Base-by-base conservation (phyloP, 2,113 vertebrate species). In the Ceratotherium simum region DNA sequence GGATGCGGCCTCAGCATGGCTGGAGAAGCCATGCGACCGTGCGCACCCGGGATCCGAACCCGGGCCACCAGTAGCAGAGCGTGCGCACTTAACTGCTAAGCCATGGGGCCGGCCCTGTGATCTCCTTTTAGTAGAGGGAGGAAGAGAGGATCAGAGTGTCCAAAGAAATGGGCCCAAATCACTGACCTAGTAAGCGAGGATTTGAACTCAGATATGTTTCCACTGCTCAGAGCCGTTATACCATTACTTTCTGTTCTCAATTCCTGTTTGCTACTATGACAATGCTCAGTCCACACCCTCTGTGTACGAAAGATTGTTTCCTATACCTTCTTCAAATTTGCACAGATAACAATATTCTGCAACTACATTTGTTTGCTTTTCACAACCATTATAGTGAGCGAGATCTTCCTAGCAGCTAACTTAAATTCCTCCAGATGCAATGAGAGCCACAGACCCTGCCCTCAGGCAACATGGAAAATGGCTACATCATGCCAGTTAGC, bases 391-490 rank as follows among this genome's bases (percentile, higher is more conserved):
- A 12, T 58, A 76, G 31, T 33, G 20, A 83, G 31, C 14, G 92
- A 92, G 62, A 88, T 87, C 84, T 69, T 83, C 48, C 69, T 23
- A 33, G 76, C 3, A 23, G 87, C 92, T 72, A 56, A 96, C 27
- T 88, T 48, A 87, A 79, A 75, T 73, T 33, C 67, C 42, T 25
- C 48, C 54, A 60, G 69, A 69, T 54, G 60, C 54, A 75, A 2
- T 25, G 46, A 48, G 2, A 75, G 51, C 33, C 75, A 25, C 20
- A 36, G 27, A 54, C 39, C 73, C 76, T 90, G 62, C 33, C 78
- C 79, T 83, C 8, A 17, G 58, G 97, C 76, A 78, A 76, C 64
- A 36, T 12, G 51, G 86, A 80, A 92, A 90, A 93, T 91, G 80
- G 83, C 87, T 80, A 83, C 54, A 69, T 60, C 56, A 4, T 67